These are phyloP conservation scores for Trachurus trachurus DNA, from an alignment of 2,797 vertebrate species.

Conservation along the genomic window DNA sequence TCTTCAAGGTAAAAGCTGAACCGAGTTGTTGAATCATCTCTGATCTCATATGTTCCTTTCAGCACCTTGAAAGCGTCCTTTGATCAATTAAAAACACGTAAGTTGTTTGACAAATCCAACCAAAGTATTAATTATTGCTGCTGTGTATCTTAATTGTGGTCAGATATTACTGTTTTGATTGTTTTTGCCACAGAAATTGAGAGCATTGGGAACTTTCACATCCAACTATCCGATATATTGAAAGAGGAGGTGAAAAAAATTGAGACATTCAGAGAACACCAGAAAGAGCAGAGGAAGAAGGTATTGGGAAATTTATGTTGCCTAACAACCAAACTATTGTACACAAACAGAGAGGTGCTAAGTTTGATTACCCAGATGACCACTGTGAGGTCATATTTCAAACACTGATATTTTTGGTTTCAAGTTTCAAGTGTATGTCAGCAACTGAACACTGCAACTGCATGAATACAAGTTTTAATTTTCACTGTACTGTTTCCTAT, in stretches of 20 bases:
- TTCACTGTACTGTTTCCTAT: constrained; percentile 5
- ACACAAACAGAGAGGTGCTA: background rate
- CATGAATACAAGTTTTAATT: background rate
- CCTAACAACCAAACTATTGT: constrained; percentile 7
- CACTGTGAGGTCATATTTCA: background rate
- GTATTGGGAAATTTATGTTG: constrained; percentile 73
- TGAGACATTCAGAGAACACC: constrained; percentile 94
- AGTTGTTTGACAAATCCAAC: constrained; percentile 70
- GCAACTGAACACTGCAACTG: background rate
- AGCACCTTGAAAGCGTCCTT: constrained; percentile 93
- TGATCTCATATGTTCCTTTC: constrained; percentile 35
- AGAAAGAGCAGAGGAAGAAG: constrained; percentile 97
- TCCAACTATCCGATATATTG: constrained; percentile 91
- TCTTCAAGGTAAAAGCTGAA: background rate
- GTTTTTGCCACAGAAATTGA: constrained; percentile 89
- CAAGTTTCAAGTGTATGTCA: background rate
- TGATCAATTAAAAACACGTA: constrained; percentile 92
- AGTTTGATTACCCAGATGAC: background rate
- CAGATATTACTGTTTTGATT: background rate
- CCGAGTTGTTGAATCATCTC: background rate
- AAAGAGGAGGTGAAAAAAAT: constrained; percentile 93
- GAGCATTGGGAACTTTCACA: constrained; percentile 92
- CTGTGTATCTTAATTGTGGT: background rate
- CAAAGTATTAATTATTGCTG: background rate
- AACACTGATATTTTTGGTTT: background rate